Conservation (phyloP, 1,140 invertebrate genomes). For the Formica selysi region DNA sequence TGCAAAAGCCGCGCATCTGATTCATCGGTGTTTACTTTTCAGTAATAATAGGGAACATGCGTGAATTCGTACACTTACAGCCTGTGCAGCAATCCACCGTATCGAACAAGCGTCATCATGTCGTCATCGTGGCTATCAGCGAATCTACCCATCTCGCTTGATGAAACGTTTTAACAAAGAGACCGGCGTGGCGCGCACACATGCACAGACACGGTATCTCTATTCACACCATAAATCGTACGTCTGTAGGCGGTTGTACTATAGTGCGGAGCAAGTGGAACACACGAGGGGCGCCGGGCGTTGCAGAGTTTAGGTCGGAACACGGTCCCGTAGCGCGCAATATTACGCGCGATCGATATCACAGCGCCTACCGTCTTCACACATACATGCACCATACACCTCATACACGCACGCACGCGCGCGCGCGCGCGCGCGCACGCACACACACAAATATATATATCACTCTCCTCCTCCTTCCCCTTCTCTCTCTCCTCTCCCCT, state of each 20-base stretch:
- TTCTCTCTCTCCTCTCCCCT: constrained; percentile 13
- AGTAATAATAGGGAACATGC: neutral
- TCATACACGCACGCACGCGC: neutral
- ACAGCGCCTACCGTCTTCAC: constrained; percentile 76
- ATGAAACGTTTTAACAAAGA: constrained; percentile 58
- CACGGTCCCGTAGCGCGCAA: constrained; percentile 72
- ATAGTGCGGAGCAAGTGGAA: constrained; percentile 58
- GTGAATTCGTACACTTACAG: neutral
- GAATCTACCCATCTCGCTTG: constrained; percentile 20
- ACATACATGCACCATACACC: neutral
- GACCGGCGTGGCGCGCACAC: neutral
- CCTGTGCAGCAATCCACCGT: neutral
- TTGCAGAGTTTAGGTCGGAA: constrained; percentile 61
- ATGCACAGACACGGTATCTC: neutral
- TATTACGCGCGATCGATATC: constrained; percentile 83
- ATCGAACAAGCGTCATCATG: constrained; percentile 2
- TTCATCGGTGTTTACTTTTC: constrained; percentile 16
- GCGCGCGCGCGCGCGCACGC: no score
- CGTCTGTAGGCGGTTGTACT: neutral
- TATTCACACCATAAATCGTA: constrained; percentile 42
- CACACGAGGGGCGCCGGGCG: constrained; percentile 63
- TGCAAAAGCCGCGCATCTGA: neutral
- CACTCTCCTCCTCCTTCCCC: neutral
- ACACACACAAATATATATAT: neutral
- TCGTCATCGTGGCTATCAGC: neutral